Evolutionary conservation across 2,888 invertebrate species (phyloP).

Genomic region (Mimumesa dahlbomi): DNA sequence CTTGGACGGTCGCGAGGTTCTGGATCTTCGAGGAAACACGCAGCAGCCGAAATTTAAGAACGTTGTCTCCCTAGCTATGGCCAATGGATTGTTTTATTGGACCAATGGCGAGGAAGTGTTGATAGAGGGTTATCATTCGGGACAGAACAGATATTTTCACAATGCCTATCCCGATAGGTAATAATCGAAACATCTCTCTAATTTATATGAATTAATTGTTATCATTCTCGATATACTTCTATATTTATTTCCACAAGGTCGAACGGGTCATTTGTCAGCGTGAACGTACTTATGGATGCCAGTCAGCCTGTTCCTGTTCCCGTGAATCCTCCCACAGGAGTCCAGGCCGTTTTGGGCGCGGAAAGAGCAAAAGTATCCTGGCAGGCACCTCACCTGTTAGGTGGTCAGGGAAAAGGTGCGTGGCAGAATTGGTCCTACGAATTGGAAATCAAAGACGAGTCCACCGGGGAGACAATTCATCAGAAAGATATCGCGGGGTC

Average conservation of each 20-base stretch:
- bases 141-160: conserved; percentile 88
- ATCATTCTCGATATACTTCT: background rate
- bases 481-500: conserved; percentile 83
- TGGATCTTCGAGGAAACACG: conserved; percentile 88
- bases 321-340: conserved; percentile 88
- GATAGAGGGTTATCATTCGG: conserved; percentile 89
- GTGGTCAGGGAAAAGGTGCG: conserved; percentile 85
- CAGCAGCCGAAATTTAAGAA: conserved; percentile 88
- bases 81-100: conserved; percentile 92
- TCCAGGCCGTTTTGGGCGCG: conserved; percentile 91
- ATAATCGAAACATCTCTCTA: background rate
- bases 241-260: conserved; percentile 59
- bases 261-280: conserved; percentile 81
- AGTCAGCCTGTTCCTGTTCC: conserved; percentile 91
- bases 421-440: conserved; percentile 91
- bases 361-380: conserved; percentile 90
- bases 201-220: background rate
- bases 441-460: conserved; percentile 84
- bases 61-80: conserved; percentile 88
- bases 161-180: conserved; percentile 85
- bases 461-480: conserved; percentile 77
- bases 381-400: conserved; percentile 89
- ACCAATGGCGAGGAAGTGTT: conserved; percentile 89
- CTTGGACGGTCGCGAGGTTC: conserved; percentile 89
- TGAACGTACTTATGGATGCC: conserved; percentile 79